phyloP scores from a whole-genome alignment of 2,888 invertebrate genomes.

The Psylliodes chrysocephalus region DNA sequence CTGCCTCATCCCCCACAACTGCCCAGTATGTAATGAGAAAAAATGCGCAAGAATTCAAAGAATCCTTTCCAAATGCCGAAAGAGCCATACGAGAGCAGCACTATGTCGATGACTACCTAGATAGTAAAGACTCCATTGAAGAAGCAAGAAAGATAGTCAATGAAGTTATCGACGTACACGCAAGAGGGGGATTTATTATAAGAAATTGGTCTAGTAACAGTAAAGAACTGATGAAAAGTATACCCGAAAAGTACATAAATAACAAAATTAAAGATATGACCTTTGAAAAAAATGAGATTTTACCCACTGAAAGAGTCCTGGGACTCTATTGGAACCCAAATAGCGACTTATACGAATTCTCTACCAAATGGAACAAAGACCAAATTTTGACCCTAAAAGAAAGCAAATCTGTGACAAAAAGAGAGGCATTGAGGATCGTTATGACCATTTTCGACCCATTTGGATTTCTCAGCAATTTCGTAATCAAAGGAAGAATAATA shows the following conservation, averaged over 20 bases:
- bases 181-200: background rate
- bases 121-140: slow-evolving; percentile 16
- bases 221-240: background rate
- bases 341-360: background rate
- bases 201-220: background rate
- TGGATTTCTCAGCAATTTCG: no score
- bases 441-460: no score
- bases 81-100: slow-evolving; percentile 7
- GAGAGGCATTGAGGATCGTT: no score
- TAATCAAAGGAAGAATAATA: no score
- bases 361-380: no score
- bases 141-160: slow-evolving; percentile 15
- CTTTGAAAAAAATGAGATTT: background rate
- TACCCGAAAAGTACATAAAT: background rate
- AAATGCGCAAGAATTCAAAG: slow-evolving; percentile 11
- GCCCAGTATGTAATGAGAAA: no score
- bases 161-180: background rate
- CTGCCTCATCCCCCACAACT: no score
- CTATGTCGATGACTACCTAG: slow-evolving; percentile 25
- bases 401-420: no score
- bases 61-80: slow-evolving; percentile 8
- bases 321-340: background rate
- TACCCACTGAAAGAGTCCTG: background rate
- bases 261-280: background rate
- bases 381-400: no score